A percentile compares a stretch with the other conserved stretches of the same genome.
Conservation (phyloP, 2,888 invertebrate species). For the Hirtodrosophila alboralis region DNA sequence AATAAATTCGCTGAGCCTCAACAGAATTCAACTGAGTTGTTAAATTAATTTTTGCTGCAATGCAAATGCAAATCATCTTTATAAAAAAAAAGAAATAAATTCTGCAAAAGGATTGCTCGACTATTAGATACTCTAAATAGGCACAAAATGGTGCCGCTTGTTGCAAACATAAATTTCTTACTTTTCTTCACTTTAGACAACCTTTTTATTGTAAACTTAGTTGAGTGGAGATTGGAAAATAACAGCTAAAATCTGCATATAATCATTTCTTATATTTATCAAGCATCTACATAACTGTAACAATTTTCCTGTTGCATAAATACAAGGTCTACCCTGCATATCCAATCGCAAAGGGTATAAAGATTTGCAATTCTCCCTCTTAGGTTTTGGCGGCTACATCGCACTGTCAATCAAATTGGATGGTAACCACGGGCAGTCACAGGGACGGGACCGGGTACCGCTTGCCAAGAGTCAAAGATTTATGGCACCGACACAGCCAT, state of each 20-base stretch:
- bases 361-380: slow-evolving; percentile 7
- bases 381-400: slow-evolving; percentile 28
- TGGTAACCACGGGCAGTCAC: slow-evolving; percentile 19
- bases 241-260: too few relatives aligned
- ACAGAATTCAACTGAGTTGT: slow-evolving; percentile 81
- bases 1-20: slow-evolving; percentile 66
- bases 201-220: too few relatives aligned
- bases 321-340: neutral
- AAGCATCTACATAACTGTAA: too few relatives aligned
- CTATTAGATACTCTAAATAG: slow-evolving; percentile 18
- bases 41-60: slow-evolving; percentile 81
- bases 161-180: too few relatives aligned
- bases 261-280: too few relatives aligned
- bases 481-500: slow-evolving; percentile 57
- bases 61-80: slow-evolving; percentile 67
- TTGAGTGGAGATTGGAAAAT: too few relatives aligned
- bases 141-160: too few relatives aligned
- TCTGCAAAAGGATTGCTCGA: slow-evolving; percentile 20
- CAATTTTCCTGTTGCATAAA: too few relatives aligned
- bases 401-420: slow-evolving; percentile 65
- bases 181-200: too few relatives aligned
- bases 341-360: slow-evolving; percentile 21
- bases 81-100: slow-evolving; percentile 40
- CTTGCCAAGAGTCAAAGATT: slow-evolving; percentile 69
- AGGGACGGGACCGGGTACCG: slow-evolving; percentile 30